Conservation (phyloP, 2,888 invertebrate species). For the Balanococcus diminutus region DNA sequence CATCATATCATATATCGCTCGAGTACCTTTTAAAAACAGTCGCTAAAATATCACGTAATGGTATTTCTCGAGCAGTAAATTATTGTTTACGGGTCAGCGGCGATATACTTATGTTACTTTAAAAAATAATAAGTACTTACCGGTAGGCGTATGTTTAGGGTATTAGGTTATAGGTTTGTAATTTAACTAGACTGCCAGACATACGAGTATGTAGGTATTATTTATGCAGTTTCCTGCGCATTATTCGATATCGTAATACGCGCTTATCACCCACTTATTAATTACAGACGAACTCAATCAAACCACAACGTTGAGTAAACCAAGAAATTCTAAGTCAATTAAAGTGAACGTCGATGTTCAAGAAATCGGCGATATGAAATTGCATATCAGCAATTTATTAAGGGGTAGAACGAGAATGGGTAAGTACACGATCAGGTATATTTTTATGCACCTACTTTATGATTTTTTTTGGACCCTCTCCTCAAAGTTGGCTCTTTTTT, state of each 20-base stretch:
- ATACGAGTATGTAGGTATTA: neutral
- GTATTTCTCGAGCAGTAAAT: slow-evolving; percentile 59
- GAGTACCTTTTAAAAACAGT: no score
- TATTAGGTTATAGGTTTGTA: neutral
- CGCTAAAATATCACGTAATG: slow-evolving; percentile 32
- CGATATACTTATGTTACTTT: neutral
- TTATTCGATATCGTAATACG: neutral
- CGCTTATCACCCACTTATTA: neutral
- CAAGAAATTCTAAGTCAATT: slow-evolving; percentile 62
- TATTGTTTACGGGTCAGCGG: neutral
- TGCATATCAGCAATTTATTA: slow-evolving; percentile 77
- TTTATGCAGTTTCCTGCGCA: no score
- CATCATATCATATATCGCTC: neutral
- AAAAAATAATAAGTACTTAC: neutral
- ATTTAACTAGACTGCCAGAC: neutral
- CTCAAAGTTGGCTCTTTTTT: no score
- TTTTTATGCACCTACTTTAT: neutral
- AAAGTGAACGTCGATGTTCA: slow-evolving; percentile 75
- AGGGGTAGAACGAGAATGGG: slow-evolving; percentile 72
- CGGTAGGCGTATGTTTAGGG: neutral
- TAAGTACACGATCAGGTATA: slow-evolving; percentile 61
- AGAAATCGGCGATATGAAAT: slow-evolving; percentile 75
- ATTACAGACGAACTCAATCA: slow-evolving; percentile 61
- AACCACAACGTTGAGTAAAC: slow-evolving; percentile 63
- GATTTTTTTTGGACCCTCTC: no score